Evolutionary conservation across 2,888 invertebrate genomes (phyloP).

Genomic region (Hirtodrosophila alboralis): DNA sequence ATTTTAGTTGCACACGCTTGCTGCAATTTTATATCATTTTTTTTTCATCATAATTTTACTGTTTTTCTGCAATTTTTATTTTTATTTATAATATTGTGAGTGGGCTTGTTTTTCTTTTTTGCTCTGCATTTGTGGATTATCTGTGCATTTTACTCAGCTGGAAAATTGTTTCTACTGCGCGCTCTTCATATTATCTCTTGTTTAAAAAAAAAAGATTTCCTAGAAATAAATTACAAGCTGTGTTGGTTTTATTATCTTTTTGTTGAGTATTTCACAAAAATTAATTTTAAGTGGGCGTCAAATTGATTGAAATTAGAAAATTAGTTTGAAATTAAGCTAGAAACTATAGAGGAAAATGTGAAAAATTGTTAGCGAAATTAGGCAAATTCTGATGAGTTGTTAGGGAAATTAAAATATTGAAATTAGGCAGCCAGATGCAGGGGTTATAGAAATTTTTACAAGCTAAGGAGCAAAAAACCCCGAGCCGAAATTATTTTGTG

Average conservation of each 20-base stretch:
- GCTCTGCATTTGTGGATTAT: slow-evolving; percentile 48
- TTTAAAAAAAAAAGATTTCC: slow-evolving; percentile 10
- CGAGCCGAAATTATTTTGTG: too few species aligned
- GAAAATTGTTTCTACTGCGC: slow-evolving; percentile 29
- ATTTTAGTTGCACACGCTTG: slow-evolving; percentile 38
- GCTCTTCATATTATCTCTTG: slow-evolving; percentile 16
- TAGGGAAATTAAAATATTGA: too few species aligned
- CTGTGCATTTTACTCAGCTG: slow-evolving; percentile 35
- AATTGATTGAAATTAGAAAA: neutral
- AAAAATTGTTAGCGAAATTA: too few species aligned
- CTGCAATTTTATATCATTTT: slow-evolving; percentile 34
- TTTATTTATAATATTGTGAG: slow-evolving; percentile 12
- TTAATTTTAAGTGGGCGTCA: too few species aligned
- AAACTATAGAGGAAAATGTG: too few species aligned
- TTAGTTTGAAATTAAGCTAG: too few species aligned
- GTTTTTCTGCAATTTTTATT: slow-evolving; percentile 6
- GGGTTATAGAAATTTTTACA: too few species aligned
- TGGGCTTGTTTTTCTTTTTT: slow-evolving; percentile 9
- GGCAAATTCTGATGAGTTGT: too few species aligned
- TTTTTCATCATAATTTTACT: neutral
- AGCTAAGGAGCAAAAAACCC: too few species aligned
- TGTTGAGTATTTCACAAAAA: neutral
- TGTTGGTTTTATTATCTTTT: neutral
- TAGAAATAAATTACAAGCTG: slow-evolving; percentile 3
- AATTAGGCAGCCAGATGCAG: too few species aligned